Evolutionary conservation across 2,113 vertebrate genomes (phyloP), one percentile per base, ranked within the genome.

Genomic region (Vidua chalybeata): DNA sequence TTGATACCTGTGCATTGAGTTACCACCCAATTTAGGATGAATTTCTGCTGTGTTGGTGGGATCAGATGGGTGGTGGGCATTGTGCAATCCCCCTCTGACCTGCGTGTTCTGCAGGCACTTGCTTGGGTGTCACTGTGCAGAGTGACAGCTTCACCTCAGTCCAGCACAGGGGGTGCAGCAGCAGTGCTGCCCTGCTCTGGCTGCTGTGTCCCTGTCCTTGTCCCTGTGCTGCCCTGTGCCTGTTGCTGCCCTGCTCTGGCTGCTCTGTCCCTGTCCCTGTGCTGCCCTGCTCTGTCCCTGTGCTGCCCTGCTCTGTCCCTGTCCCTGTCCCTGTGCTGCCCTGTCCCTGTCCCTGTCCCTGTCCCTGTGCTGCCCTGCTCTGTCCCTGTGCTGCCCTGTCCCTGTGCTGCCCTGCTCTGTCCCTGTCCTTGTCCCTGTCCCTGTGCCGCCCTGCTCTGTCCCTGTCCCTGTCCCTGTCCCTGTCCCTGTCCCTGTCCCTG

Each of bases 71-170:
- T 54, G 1, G 33, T 46, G 7, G 0, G 3, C 54, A 28, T 14
- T 0, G 0, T 26, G 17, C 21, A 39, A 45, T 31, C 16, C 56
- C 77, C 10, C 2, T 35, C 68, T 62, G 79, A 17, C 6, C 28
- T 3, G 58, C 33, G 54, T 9, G 35, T 9, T 49, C 55, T 15
- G 4, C 1, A 4, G 67, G 30, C 13, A 1, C 33, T 59, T 68
- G 41, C 68, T 71, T 58, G 62, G 43, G 16, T 12, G 72, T 35
- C 62, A 1, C 45, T 67, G 37, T 24, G 43, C 15, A 2, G 45
- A 39, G 48, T 23, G 30, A 18, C 11, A 2, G 18, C 31, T 45
- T 62, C 16, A 3, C n/a, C 28, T 73, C n/a, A 30, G 13, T 8
- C 14, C 45, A 71, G 62, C 20, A 4, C 39, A 3, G 56, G 61